These are phyloP conservation scores for Thera britannica DNA, from an alignment of 2,888 invertebrate species.

Conservation along the genomic window DNA sequence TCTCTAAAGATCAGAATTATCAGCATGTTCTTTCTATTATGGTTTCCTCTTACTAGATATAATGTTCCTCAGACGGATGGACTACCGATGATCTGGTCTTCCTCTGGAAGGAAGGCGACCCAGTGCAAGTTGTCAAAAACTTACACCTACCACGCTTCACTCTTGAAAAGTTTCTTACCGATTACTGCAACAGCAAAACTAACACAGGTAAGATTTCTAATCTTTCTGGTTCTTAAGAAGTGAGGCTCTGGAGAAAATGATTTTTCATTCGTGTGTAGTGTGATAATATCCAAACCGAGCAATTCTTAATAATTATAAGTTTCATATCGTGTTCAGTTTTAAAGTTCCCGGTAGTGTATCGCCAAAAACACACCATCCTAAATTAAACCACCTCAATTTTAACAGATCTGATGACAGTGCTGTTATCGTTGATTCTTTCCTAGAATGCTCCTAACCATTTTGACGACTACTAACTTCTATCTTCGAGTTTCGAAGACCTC, in stretches of 20 bases:
- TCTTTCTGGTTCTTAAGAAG: constrained; percentile 18
- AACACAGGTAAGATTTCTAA: constrained; percentile 90
- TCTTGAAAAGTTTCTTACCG: constrained; percentile 96
- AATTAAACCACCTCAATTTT: constrained; percentile 20
- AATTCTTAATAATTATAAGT: constrained; percentile 3
- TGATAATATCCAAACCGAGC: constrained; percentile 17
- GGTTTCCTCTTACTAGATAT: constrained; percentile 19
- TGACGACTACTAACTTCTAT: constrained; percentile 24
- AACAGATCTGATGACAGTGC: constrained; percentile 13
- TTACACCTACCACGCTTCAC: constrained; percentile 97
- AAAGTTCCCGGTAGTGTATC: constrained; percentile 16
- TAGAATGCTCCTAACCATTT: constrained; percentile 17
- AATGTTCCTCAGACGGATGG: constrained; percentile 92
- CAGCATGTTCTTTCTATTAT: neutral
- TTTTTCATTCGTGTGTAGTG: constrained; percentile 13
- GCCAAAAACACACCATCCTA: constrained; percentile 12
- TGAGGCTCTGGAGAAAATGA: constrained; percentile 43
- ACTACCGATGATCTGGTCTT: constrained; percentile 98
- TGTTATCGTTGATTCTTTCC: constrained; percentile 16
- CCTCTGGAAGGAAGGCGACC: constrained; percentile 97
- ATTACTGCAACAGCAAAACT: constrained; percentile 98
- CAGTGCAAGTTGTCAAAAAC: constrained; percentile 97
- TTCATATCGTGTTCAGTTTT: constrained; percentile 6
- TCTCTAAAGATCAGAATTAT: neutral
- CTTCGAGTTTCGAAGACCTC: constrained; percentile 25